Evolutionary conservation across 2,888 invertebrate genomes (phyloP).

Genomic region (Pyrgus malvae): DNA sequence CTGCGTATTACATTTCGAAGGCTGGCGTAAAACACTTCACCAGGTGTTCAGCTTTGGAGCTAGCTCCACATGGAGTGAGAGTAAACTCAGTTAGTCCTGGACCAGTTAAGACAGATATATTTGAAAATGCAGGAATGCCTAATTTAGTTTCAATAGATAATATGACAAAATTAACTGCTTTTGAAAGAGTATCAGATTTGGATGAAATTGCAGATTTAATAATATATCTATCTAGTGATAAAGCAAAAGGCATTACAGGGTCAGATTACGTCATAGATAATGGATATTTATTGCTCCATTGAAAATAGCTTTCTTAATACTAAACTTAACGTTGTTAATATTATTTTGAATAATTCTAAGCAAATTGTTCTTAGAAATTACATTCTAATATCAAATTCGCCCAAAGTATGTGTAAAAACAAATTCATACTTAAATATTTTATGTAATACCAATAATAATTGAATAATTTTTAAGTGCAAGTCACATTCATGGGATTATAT

Average conservation of each 20-base stretch:
- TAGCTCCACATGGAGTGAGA: slow-evolving; percentile 78
- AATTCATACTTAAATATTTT: too few relatives aligned
- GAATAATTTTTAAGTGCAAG: too few relatives aligned
- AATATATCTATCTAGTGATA: slow-evolving; percentile 41
- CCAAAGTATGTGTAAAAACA: too few relatives aligned
- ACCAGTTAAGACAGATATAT: slow-evolving; percentile 71
- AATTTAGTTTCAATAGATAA: too few relatives aligned
- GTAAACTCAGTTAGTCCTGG: slow-evolving; percentile 88
- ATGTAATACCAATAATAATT: too few relatives aligned
- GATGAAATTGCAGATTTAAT: slow-evolving; percentile 40
- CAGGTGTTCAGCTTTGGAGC: slow-evolving; percentile 84
- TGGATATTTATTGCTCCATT: slow-evolving; percentile 22
- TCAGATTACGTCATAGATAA: slow-evolving; percentile 36
- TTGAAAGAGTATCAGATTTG: slow-evolving; percentile 1
- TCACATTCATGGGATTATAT: too few relatives aligned
- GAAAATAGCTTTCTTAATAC: too few relatives aligned
- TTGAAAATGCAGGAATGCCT: slow-evolving; percentile 39
- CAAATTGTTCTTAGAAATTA: slow-evolving; percentile 30
- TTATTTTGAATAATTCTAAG: not conserved
- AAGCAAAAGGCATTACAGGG: slow-evolving; percentile 40
- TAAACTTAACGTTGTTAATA: too few relatives aligned
- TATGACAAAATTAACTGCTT: not conserved
- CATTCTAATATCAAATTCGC: too few relatives aligned
- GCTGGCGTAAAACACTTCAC: slow-evolving; percentile 86
- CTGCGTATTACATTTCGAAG: slow-evolving; percentile 35